phyloP scores from a whole-genome alignment of 2,888 invertebrate genomes.

The Tetrapedia diversipes region DNA sequence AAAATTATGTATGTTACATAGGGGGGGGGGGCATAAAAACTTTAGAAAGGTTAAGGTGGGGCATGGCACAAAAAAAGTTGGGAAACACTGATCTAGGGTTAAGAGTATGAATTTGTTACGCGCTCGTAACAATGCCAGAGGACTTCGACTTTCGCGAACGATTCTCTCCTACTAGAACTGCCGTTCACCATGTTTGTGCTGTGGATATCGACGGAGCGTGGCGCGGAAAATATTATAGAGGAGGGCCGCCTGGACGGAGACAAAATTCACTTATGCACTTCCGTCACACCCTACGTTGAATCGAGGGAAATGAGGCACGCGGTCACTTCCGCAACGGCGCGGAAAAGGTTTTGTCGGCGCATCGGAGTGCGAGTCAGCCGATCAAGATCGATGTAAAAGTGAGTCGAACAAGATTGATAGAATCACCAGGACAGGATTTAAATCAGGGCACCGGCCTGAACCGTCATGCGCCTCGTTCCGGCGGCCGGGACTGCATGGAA shows the following conservation, averaged over 20 bases:
- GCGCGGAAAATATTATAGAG: constrained; percentile 46
- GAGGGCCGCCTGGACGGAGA: neutral
- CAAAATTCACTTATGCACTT: constrained; percentile 58
- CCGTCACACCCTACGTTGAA: constrained; percentile 58
- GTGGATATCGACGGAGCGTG: constrained; percentile 11
- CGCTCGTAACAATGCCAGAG: too few relatives aligned
- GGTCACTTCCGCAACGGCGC: constrained; percentile 23
- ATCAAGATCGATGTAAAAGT: constrained; percentile 45
- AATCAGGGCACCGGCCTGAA: neutral
- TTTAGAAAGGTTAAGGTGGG: too few relatives aligned
- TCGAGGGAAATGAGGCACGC: constrained; percentile 57
- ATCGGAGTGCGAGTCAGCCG: constrained; percentile 15
- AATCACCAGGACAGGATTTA: constrained; percentile 27
- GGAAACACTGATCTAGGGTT: too few relatives aligned
- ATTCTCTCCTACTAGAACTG: constrained; percentile 15
- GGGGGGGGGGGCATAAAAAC: too few relatives aligned
- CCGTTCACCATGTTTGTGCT: constrained; percentile 19
- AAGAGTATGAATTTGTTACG: too few relatives aligned
- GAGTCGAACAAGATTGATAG: constrained; percentile 49
- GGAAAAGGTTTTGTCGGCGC: constrained; percentile 16
- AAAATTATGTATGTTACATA: too few relatives aligned
- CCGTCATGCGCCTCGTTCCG: neutral
- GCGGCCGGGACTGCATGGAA: constrained; percentile 9
- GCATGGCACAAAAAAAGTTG: too few relatives aligned
- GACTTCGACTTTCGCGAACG: constrained; percentile 23